Conservation (phyloP, 2,888 invertebrate species). For the Xiphydria camelus region DNA sequence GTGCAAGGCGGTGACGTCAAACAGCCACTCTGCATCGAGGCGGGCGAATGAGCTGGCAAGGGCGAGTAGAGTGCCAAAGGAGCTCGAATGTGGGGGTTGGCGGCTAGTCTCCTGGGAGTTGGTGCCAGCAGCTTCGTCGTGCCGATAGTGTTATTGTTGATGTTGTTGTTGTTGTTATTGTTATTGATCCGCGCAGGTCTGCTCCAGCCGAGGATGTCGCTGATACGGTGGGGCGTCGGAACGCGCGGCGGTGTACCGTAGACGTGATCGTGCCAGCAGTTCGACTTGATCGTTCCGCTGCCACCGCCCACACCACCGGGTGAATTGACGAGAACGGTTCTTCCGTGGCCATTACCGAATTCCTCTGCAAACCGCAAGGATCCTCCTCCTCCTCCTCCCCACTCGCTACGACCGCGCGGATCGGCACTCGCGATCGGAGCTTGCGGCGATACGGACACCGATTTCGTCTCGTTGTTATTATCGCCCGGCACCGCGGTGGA, state of each 20-base stretch:
- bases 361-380: no score
- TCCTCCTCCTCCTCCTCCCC: no score
- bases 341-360: neutral
- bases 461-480: conserved; percentile 32
- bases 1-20: conserved; percentile 39
- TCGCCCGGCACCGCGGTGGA: conserved; percentile 21
- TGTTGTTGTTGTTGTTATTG: conserved; percentile 12
- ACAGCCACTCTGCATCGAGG: conserved; percentile 34
- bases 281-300: conserved; percentile 11
- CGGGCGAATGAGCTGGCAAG: conserved; percentile 34
- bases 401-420: no score
- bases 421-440: no score
- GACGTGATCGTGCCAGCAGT: conserved; percentile 86
- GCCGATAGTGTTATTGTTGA: conserved; percentile 14
- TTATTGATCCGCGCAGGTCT: conserved; percentile 1
- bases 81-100: conserved; percentile 35
- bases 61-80: conserved; percentile 35
- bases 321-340: neutral
- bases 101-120: conserved; percentile 33
- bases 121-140: conserved; percentile 34
- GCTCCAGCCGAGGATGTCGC: conserved; percentile 78
- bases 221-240: conserved; percentile 86
- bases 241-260: conserved; percentile 80
- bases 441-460: no score
- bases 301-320: neutral